Evolutionary conservation across 2,113 vertebrate genomes (phyloP).

Genomic region (Brevimyrus niger): DNA sequence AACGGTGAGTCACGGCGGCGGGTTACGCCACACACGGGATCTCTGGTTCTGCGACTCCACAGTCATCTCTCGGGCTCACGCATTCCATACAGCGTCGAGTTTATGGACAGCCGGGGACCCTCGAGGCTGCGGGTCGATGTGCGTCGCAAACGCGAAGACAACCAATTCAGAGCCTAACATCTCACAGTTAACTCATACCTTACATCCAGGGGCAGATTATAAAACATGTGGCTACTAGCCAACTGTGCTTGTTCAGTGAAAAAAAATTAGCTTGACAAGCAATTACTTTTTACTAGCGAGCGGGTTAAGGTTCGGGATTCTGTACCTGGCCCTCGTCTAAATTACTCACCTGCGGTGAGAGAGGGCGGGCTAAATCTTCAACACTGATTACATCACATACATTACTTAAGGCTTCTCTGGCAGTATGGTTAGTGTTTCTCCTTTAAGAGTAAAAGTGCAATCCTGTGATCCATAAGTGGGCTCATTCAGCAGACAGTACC

Average conservation of each 20-base stretch:
- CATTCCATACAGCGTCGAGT: not conserved
- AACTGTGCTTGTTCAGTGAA: not conserved
- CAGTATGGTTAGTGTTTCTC: not conserved
- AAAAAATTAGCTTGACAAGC: not conserved
- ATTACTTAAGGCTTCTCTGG: not conserved
- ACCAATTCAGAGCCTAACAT: not conserved
- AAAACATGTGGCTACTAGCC: not conserved
- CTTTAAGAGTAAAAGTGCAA: not conserved
- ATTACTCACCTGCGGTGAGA: not conserved
- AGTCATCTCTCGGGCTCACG: not conserved
- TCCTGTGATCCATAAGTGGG: not conserved
- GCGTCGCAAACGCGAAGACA: not conserved
- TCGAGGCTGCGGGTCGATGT: not conserved
- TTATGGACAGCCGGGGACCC: not conserved
- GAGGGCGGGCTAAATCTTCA: not conserved
- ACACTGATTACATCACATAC: not conserved
- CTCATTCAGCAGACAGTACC: not conserved
- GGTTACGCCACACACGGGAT: not conserved
- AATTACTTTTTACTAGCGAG: not conserved
- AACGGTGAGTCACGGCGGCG: not conserved
- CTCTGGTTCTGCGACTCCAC: not conserved
- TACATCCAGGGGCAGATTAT: not conserved
- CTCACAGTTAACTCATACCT: not conserved
- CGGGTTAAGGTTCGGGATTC: not conserved
- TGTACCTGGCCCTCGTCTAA: not conserved